Base-by-base conservation (phyloP, 2,888 invertebrate species). In the Meganola albula region DNA sequence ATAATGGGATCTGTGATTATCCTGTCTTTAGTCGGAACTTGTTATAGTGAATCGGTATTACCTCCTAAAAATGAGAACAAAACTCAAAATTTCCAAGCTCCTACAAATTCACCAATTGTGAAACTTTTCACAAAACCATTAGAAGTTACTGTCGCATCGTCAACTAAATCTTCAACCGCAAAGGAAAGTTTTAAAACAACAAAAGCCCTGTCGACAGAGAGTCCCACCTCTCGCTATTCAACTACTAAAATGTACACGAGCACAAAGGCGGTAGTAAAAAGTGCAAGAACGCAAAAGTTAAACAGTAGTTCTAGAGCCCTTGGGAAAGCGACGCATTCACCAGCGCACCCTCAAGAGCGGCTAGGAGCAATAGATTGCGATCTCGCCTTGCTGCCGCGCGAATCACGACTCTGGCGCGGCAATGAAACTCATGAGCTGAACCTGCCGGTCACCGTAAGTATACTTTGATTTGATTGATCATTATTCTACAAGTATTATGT, bases 371-470 rank as follows among this genome's bases (percentile, higher is more conserved):
- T 91, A 51, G 90, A 90, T 64, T 91, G 91, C 55, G 90, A 91
- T 68, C 82, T 91, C 53, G 89, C 90, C 47, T 87, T 88, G 55
- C 74, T 91, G 58, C 90, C 91, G 28, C 83, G 86, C 43, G 90
- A 90, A 58, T 90, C 90, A 26, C 87, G 89, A 43, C 76, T 91
- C 47, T 91, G 91, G 91, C 88, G 91, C 26, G 90, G 90, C 56
- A 91, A 91, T 62, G 91, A 91, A 66, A 92, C 91, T 9, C 91
- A 91, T 59, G 91, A 92, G 64, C 79, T 91, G 50, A 87, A 88
- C 55, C 75, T 92, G 33, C 91, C 91, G 12, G 85, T 89, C 63
- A 89, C 87, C 85, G 91, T 91, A 78, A 90, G 52, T 52, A 46
- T 27, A 10, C 18, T n/a, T n/a, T n/a, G n/a, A n/a, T n/a, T n/a